Evolutionary conservation across 1,140 invertebrate genomes (phyloP).

Genomic region (Dryas iulia): DNA sequence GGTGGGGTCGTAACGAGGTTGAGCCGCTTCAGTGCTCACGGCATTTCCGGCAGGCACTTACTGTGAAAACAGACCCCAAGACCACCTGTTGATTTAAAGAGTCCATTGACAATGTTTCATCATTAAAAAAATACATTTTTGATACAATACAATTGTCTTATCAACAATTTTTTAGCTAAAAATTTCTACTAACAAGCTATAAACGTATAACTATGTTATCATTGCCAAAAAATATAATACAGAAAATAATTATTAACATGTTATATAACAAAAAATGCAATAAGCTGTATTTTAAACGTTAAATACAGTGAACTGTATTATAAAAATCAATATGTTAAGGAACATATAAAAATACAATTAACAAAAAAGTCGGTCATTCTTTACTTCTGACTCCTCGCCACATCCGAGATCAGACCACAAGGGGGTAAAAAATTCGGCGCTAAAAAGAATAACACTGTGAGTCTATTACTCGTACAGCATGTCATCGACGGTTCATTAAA

Average conservation of each 20-base stretch:
- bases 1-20: slow-evolving; percentile 57
- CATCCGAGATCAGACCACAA: slow-evolving; percentile 53
- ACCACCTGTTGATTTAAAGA: slow-evolving; percentile 31
- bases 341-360: slow-evolving; percentile 2
- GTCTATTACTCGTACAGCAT: slow-evolving; percentile 78
- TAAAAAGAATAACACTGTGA: slow-evolving; percentile 75
- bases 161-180: neutral
- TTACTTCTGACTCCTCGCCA: slow-evolving; percentile 40
- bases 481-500: slow-evolving; percentile 79
- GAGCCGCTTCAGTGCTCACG: slow-evolving; percentile 55
- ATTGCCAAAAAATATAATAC: too few relatives aligned
- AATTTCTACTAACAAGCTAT: neutral
- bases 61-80: slow-evolving; percentile 25
- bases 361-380: slow-evolving; percentile 41
- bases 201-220: too few relatives aligned
- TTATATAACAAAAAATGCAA: too few relatives aligned
- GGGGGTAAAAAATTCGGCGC: slow-evolving; percentile 70
- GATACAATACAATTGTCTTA: too few relatives aligned
- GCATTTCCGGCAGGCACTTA: slow-evolving; percentile 53
- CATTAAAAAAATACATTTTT: too few relatives aligned
- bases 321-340: neutral
- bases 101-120: neutral
- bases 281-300: neutral
- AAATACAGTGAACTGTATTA: neutral
- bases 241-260: too few relatives aligned